Percentiles rank a stretch among this genome's conserved stretches.
These are phyloP conservation scores for Leptinotarsa peninsularis DNA, from an alignment of 2,888 invertebrate genomes.

Conservation along the genomic window DNA sequence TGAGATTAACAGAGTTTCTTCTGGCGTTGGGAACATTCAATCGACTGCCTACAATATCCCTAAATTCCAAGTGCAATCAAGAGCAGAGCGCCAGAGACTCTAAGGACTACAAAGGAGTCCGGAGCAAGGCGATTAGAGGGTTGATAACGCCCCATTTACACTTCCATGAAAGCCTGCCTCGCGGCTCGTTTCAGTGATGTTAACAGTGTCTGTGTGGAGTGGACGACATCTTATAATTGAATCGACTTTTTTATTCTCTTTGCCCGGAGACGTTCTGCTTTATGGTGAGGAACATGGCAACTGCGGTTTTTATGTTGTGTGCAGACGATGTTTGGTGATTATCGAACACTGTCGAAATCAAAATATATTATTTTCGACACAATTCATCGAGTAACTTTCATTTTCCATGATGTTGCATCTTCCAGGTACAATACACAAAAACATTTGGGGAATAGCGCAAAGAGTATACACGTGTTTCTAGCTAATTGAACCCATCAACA, in stretches of 20 bases:
- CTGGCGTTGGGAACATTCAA: not conserved
- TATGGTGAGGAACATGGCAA: too few relatives aligned
- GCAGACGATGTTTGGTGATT: too few relatives aligned
- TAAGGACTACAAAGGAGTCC: slow-evolving; percentile 93
- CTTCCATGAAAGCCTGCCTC: slow-evolving; percentile 92
- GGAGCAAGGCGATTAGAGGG: slow-evolving; percentile 91
- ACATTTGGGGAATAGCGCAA: too few relatives aligned
- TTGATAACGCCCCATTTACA: slow-evolving; percentile 90
- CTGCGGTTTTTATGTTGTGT: too few relatives aligned
- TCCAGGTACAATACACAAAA: too few relatives aligned
- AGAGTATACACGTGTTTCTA: too few relatives aligned
- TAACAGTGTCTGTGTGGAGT: not conserved
- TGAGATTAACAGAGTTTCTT: not conserved
- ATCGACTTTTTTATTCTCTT: not conserved
- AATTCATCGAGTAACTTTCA: too few relatives aligned
- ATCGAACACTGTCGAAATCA: too few relatives aligned
- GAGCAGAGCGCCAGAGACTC: slow-evolving; percentile 90
- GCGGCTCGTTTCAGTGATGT: slow-evolving; percentile 93
- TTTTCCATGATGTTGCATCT: too few relatives aligned
- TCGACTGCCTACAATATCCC: not conserved
- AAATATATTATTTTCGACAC: too few relatives aligned
- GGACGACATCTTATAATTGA: slow-evolving; percentile 5
- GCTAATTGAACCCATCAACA: too few relatives aligned
- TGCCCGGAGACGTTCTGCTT: not conserved
- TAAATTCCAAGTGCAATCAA: slow-evolving; percentile 73